Conservation (phyloP, 2,113 vertebrate species). For the Python bivittatus region DNA sequence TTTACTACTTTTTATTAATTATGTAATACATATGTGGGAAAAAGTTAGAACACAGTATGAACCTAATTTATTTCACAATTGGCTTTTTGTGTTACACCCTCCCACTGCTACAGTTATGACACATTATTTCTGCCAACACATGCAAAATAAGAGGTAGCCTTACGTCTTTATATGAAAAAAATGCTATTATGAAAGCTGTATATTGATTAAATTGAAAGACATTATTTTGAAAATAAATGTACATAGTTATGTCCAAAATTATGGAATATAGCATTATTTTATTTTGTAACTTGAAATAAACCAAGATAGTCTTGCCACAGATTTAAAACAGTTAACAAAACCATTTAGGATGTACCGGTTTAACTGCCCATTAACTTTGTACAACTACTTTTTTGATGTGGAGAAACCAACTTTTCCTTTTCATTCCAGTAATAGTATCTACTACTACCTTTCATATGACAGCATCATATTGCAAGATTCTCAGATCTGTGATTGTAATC, state of each 20-base stretch:
- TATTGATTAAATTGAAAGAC: background rate
- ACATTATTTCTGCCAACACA: background rate
- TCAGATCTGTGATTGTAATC: background rate
- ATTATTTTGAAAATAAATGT: background rate
- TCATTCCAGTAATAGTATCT: background rate
- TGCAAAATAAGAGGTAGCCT: background rate
- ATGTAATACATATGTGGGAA: slow-evolving; percentile 19
- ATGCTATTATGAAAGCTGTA: background rate
- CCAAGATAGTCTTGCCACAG: background rate
- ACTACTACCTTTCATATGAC: background rate
- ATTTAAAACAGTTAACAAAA: background rate
- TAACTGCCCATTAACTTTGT: background rate
- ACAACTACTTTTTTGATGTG: background rate
- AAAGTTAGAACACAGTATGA: background rate
- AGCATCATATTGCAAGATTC: background rate
- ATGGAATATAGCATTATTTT: background rate
- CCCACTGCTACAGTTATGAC: background rate
- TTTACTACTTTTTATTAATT: background rate
- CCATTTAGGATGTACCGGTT: background rate
- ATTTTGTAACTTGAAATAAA: background rate
- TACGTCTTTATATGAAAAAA: background rate
- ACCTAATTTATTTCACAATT: background rate
- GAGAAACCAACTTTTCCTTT: background rate
- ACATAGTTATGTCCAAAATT: background rate
- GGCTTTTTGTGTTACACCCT: background rate